A percentile compares a stretch with the other conserved stretches of the same genome.
Evolutionary conservation across 2,797 vertebrate genomes (phyloP).

Genomic region (Lepus townsendii): DNA sequence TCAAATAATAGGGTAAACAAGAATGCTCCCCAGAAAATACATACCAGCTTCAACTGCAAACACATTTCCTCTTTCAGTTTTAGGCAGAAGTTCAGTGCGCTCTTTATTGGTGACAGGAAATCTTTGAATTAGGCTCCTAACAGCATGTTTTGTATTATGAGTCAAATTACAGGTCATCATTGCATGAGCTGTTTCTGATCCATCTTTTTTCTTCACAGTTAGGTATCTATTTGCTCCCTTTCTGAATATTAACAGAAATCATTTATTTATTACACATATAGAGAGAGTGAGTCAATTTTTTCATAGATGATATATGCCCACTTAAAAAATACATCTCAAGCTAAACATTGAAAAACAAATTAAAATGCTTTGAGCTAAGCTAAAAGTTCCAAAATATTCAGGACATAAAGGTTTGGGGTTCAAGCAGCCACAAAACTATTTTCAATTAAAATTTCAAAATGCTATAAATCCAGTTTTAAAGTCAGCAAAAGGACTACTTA

Average conservation of each 20-base stretch:
- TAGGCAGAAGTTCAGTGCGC: constrained; percentile 91
- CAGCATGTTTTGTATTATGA: constrained; percentile 89
- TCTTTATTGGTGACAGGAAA: constrained; percentile 95
- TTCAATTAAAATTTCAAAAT: constrained; percentile 72
- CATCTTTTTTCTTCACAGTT: constrained; percentile 94
- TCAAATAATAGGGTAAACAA: constrained; percentile 67
- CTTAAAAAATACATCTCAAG: constrained; percentile 71
- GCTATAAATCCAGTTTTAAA: constrained; percentile 62
- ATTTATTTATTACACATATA: constrained; percentile 75
- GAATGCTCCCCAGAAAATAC: constrained; percentile 76
- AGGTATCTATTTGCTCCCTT: constrained; percentile 93
- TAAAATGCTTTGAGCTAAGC: constrained; percentile 48
- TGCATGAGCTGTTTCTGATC: constrained; percentile 88
- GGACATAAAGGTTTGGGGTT: not conserved
- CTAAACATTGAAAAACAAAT: constrained; percentile 66
- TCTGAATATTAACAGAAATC: constrained; percentile 87
- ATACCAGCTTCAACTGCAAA: constrained; percentile 89
- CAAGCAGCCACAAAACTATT: constrained; percentile 28
- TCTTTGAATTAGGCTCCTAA: constrained; percentile 91
- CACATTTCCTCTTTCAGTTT: constrained; percentile 87
- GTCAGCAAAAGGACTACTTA: constrained; percentile 60
- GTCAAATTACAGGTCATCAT: constrained; percentile 91
- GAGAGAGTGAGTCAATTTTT: constrained; percentile 50
- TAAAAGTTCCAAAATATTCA: constrained; percentile 31
- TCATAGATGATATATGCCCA: constrained; percentile 71